Percentiles rank a stretch among this genome's conserved stretches.
Evolutionary conservation across 2,888 invertebrate genomes (phyloP).

Genomic region (Acanthosepion lycidas): DNA sequence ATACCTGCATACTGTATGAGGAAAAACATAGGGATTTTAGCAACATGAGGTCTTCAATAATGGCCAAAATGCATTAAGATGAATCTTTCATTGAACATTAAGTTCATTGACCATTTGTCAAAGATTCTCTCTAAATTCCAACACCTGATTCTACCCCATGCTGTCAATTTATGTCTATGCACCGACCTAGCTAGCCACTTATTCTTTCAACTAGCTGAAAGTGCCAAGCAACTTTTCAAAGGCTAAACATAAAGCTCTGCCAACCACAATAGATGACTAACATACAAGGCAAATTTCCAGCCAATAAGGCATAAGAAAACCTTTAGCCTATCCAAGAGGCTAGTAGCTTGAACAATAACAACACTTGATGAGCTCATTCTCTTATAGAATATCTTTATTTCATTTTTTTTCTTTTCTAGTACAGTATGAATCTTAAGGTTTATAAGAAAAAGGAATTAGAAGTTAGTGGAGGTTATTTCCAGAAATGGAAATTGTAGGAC

Average conservation of each 20-base stretch:
- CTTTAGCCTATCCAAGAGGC: background rate
- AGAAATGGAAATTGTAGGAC: background rate
- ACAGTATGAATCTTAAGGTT: background rate
- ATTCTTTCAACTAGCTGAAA: background rate
- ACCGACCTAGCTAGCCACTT: background rate
- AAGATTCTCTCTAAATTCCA: background rate
- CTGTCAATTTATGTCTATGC: background rate
- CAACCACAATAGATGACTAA: background rate
- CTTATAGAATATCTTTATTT: background rate
- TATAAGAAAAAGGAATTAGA: background rate
- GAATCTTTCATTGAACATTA: background rate
- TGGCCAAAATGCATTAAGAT: background rate
- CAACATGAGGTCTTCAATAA: background rate
- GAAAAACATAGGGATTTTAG: too few species aligned
- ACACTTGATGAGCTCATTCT: background rate
- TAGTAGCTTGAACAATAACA: background rate
- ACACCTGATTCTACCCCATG: background rate
- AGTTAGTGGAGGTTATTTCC: background rate
- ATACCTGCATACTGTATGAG: too few species aligned
- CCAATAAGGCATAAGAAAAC: background rate
- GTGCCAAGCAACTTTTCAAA: background rate
- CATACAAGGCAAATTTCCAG: background rate
- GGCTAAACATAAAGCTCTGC: background rate
- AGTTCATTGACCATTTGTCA: background rate
- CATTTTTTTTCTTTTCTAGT: background rate